Conservation (phyloP, 2,888 invertebrate genomes). For the Drosophila parthenogenetica region DNA sequence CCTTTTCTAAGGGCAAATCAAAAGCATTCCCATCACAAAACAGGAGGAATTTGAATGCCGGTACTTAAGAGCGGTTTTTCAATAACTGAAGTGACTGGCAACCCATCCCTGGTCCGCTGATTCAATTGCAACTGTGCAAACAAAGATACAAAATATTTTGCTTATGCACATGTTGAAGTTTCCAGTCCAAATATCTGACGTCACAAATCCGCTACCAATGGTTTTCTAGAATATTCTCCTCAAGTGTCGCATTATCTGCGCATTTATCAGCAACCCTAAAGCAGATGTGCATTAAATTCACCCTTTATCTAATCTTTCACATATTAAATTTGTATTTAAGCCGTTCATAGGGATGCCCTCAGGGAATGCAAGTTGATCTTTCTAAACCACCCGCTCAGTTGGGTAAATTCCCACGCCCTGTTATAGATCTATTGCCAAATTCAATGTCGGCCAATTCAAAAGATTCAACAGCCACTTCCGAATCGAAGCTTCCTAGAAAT, state of each 20-base stretch:
- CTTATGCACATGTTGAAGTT: constrained; percentile 39
- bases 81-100: constrained; percentile 56
- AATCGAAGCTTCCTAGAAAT: constrained; percentile 64
- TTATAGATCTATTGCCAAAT: constrained; percentile 29
- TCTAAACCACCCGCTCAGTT: constrained; percentile 41
- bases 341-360: constrained; percentile 3
- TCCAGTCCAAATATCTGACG: constrained; percentile 48
- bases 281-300: constrained; percentile 45
- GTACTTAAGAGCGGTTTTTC: constrained; percentile 72
- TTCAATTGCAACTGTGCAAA: constrained; percentile 74
- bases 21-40: constrained; percentile 58
- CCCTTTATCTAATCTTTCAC: constrained; percentile 62
- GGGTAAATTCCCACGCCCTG: constrained; percentile 60
- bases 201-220: constrained; percentile 81
- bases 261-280: constrained; percentile 54
- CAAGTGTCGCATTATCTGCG: constrained; percentile 71
- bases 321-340: constrained; percentile 65
- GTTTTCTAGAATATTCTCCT: constrained; percentile 30
- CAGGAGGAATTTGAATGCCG: constrained; percentile 35
- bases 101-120: constrained; percentile 33
- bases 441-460: constrained; percentile 45
- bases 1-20: constrained; percentile 63
- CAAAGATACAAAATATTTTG: constrained; percentile 73
- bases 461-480: constrained; percentile 58
- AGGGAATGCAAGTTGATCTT: not conserved